Evolutionary conservation across 2,888 invertebrate species (phyloP), one percentile per base, ranked within the genome.

Genomic region (Oxycera nigricornis): DNA sequence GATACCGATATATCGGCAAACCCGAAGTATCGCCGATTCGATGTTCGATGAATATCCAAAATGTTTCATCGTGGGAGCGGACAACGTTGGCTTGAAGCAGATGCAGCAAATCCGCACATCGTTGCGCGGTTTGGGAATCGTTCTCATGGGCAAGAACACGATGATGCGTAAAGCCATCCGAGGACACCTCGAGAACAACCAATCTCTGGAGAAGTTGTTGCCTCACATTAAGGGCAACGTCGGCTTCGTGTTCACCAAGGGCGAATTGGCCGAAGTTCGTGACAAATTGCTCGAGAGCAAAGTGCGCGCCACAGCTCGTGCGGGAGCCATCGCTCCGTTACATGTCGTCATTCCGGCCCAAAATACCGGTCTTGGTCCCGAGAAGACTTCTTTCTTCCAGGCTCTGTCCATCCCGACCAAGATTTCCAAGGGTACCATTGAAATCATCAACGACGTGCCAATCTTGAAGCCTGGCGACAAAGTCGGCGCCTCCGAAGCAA

Each of bases 361-460:
- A 86, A 97, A 98, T 88, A 99, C 99, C 75, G 97, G 97, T 79
- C 90, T 99, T 80, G 97, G 98, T 80, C 99, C 99, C 74, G 99
- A 99, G 87, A 99, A 99, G 88, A 99, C 99, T 76, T 97, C 97
- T 84, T 99, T 99, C 95, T 99, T 99, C 93, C 99, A 99, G 89
- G 99, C 99, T 86, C 90, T 99, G 82, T 96, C 97, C 81, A 99
- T 99, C 85, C 97, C 98, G 77, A 99, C 99, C 82, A 98, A 98
- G 89, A 98, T 98, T 89, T 96, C 98, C 73, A 97, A 97, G 90
- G 97, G 97, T 88, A 98, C 98, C 79, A 99, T 99, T 93, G 99
- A 99, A 96, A 99, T 99, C 88, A 94, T 99, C 89, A 95, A 95
- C 79, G 95, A 95, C 87, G 95, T 95, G 73, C 94, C 94, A 85